Evolutionary conservation across 2,888 invertebrate genomes (phyloP), one percentile per base, ranked within the genome.

Genomic region (Orthosia gracilis): DNA sequence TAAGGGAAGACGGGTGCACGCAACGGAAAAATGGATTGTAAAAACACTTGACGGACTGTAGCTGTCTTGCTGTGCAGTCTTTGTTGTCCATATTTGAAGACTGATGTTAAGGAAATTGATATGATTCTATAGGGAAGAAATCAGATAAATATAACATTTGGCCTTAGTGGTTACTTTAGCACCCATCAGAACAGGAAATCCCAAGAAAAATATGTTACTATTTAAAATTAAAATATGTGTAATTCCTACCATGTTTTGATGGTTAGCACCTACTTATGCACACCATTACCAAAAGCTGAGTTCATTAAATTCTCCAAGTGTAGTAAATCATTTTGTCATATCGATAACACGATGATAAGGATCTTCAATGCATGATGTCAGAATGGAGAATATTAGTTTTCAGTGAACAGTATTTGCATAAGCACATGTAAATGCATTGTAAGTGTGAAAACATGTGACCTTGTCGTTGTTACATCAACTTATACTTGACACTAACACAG

Each of bases 401-500:
- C 69, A 67, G 47, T 52, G 18, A 69, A 64, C 17, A 9, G 11
- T 64, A 69, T 84, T 84, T 81, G 67, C 68, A 70, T 74, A 69
- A 59, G 17, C 11, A 13, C 67, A 69, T 69, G 62, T 58, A 80
- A 57, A 67, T 84, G 68, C 76, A 76, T 59, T 84, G 23, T 59
- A 55, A 50, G 62, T 66, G 62, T 64, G 59, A 67, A 69, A 58
- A 68, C 47, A 75, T 62, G 52, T 54, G 66, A 82, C 85, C 82
- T 76, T 84, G 82, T 55, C 17, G 12, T 47, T 49, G n/a, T 81
- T 76, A 82, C 49, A 66, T 75, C 54, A 70, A 50, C 26, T 17
- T 81, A 52, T 58, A 67, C 63, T 67, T 81, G 71, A 64, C 69
- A 70, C 18, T 26, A 52, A 75, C 13, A 40, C 17, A 70, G 66